These are phyloP conservation scores for Ceyx melanurus DNA, from an alignment of 2,113 vertebrate species.

Conservation along the genomic window DNA sequence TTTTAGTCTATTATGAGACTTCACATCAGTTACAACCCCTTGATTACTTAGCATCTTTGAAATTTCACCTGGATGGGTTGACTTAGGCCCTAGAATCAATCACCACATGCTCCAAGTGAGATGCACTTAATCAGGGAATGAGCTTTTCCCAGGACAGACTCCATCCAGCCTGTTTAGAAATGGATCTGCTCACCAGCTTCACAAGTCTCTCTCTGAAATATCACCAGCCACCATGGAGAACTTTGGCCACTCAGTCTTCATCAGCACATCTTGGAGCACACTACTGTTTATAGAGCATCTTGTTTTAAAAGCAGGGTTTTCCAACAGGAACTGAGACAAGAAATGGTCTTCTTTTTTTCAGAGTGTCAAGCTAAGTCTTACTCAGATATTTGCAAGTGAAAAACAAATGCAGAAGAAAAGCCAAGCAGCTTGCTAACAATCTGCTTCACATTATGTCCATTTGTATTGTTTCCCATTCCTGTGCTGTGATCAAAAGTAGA, in stretches of 20 bases:
- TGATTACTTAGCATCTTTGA: background rate
- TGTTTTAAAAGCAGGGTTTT: background rate
- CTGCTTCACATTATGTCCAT: conserved; percentile 51
- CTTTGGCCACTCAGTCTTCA: background rate
- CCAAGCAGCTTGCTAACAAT: conserved; percentile 8
- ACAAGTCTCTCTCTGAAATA: background rate
- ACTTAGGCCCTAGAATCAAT: background rate
- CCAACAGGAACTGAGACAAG: background rate
- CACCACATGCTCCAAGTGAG: background rate
- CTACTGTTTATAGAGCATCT: background rate
- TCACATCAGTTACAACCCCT: background rate
- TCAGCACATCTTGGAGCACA: background rate
- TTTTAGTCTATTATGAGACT: background rate
- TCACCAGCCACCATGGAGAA: background rate
- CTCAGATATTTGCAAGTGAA: background rate
- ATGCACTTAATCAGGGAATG: background rate
- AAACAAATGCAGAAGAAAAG: background rate
- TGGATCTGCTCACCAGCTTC: background rate
- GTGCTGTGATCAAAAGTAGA: conserved; percentile 51
- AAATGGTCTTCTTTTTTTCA: background rate
- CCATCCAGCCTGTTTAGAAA: background rate
- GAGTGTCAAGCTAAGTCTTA: background rate
- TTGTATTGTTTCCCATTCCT: conserved; percentile 52
- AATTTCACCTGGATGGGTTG: background rate
- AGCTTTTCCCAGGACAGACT: background rate